Percentiles rank a stretch among this genome's conserved stretches.
Conservation (phyloP, 2,888 invertebrate genomes). For the Dorcus hopei region DNA sequence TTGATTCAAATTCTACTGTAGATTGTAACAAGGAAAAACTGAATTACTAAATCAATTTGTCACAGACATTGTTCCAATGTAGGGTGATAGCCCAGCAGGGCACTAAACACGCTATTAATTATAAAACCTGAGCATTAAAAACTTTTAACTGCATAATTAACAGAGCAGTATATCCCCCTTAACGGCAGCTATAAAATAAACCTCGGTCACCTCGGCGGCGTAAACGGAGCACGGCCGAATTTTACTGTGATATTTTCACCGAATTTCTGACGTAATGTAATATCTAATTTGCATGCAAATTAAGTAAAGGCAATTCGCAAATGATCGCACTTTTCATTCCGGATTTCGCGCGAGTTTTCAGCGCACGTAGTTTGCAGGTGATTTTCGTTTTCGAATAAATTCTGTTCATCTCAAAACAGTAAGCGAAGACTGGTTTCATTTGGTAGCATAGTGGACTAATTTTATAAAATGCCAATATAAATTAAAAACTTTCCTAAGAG, state of each 20-base stretch:
- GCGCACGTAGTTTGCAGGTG: too few relatives aligned
- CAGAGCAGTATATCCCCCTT: conserved; percentile 18
- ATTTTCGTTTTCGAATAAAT: too few relatives aligned
- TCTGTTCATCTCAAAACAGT: too few relatives aligned
- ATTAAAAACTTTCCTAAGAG: too few relatives aligned
- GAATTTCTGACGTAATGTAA: conserved; percentile 11
- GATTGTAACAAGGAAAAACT: too few relatives aligned
- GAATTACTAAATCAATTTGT: too few relatives aligned
- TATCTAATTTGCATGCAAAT: conserved; percentile 19
- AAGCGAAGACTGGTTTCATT: too few relatives aligned
- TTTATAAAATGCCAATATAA: too few relatives aligned
- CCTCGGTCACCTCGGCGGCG: neutral
- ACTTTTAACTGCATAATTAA: conserved; percentile 34
- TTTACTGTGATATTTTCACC: conserved; percentile 5
- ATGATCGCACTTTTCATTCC: too few relatives aligned
- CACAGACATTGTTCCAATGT: neutral
- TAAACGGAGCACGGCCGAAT: conserved; percentile 4
- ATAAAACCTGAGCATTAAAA: conserved; percentile 14
- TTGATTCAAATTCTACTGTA: too few relatives aligned
- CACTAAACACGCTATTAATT: neutral
- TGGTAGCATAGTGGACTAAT: too few relatives aligned
- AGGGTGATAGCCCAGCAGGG: neutral
- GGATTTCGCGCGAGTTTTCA: too few relatives aligned
- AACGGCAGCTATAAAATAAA: conserved; percentile 9
- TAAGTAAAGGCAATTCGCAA: neutral